phyloP scores from a whole-genome alignment of 2,113 vertebrate genomes.

The Emydura subglobosa region DNA sequence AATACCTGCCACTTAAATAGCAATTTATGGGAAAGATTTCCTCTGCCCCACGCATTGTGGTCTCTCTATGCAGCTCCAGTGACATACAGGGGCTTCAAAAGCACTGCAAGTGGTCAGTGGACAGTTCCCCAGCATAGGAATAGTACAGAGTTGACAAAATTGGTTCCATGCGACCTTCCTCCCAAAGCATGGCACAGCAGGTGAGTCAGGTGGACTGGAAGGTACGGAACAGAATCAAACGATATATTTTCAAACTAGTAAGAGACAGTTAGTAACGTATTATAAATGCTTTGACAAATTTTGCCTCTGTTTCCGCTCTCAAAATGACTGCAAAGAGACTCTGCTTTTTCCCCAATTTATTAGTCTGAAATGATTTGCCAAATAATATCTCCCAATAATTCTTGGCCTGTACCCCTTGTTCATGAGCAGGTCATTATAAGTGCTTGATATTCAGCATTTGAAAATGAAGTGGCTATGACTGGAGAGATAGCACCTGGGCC shows the following conservation, averaged over 20 bases:
- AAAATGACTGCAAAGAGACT: not conserved
- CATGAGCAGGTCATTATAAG: not conserved
- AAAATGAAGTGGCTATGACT: not conserved
- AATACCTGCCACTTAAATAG: not conserved
- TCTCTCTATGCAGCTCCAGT: not conserved
- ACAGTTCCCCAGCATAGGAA: not conserved
- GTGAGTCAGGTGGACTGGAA: not conserved
- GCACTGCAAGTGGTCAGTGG: not conserved
- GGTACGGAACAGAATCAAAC: not conserved
- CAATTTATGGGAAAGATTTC: not conserved
- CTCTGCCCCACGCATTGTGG: not conserved
- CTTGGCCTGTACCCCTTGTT: not conserved
- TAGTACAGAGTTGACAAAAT: not conserved
- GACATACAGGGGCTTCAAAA: not conserved
- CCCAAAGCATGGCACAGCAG: not conserved
- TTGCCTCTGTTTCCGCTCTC: not conserved
- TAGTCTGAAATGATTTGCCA: not conserved
- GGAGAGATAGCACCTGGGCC: not conserved
- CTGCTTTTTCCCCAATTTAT: not conserved
- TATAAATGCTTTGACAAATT: not conserved
- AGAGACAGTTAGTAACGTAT: not conserved
- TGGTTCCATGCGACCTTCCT: not conserved
- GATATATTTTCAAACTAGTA: not conserved
- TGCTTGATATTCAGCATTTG: not conserved
- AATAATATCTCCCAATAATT: not conserved